Evolutionary conservation across 2,888 invertebrate genomes (phyloP), one percentile per base, ranked within the genome.

Genomic region (Acanthacorydalis orientalis): DNA sequence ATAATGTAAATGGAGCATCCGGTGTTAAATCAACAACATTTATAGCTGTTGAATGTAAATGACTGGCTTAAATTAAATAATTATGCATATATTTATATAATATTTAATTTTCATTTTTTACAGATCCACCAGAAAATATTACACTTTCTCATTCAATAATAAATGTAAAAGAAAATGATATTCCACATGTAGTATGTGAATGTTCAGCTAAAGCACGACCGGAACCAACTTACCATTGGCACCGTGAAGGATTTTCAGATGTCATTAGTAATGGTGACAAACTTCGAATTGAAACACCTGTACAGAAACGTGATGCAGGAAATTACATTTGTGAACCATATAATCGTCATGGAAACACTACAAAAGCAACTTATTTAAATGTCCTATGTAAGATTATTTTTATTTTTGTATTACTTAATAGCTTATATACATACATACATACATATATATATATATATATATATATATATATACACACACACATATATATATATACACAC

Each of bases 11-110:
- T 43, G 83, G 85, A 43, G 90, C 91, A 1, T 70, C 77, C 0
- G 82, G 86, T 2, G 89, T 91, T 51, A 79, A 80, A 57, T 87
- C 85, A 61, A 82, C 80, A 48, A 88, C 89, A 38, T 80, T 81
- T 59, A 86, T 92, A 58, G 83, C 84, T 51, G 87, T 91, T 16
- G 90, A 92, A 68, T 92, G 92, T 92, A 64, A 80, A 87, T 77
- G 37, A 9, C 2, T 23, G 6, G 2, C 11, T 33, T 44, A 14
- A n/a, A 2, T 37, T 4, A 6, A 37, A 37, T 9, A 8, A 6
- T 37, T 1, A 9, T 12, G 7, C 7, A 37, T 37, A 8, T 42
- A 23, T 23, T 6, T 35, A 23, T 9, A n/a, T n/a, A n/a, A n/a
- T n/a, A 41, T 16, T 38, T 37, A 23, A 32, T 16, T 12, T 37